Percentiles rank a stretch among this genome's conserved stretches.
phyloP scores from a whole-genome alignment of 2,113 vertebrate genomes.

The Dermatemys mawii region DNA sequence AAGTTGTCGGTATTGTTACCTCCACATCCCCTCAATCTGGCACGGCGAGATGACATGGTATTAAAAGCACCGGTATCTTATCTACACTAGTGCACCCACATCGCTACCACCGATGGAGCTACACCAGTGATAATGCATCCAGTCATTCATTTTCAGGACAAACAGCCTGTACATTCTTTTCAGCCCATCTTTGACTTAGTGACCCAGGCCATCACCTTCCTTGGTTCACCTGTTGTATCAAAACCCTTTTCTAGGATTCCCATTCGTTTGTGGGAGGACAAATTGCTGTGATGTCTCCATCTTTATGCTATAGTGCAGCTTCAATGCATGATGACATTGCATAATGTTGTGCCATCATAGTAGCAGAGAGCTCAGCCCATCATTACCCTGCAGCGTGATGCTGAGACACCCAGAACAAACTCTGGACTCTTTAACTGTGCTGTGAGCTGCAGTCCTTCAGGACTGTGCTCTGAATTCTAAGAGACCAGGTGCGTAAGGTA shows the following conservation, averaged over 20 bases:
- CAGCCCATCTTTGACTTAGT: background rate
- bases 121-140: rapidly evolving
- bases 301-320: background rate
- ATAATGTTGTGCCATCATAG: too few relatives aligned
- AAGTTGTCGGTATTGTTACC: rapidly evolving
- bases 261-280: background rate
- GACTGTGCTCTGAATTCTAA: background rate
- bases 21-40: background rate
- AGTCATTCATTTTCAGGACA: rapidly evolving
- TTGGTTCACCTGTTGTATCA: background rate
- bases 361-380: too few relatives aligned
- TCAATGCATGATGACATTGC: background rate
- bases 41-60: rapidly evolving
- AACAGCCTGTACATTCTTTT: background rate
- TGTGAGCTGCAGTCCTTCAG: background rate
- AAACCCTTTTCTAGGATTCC: background rate
- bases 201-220: background rate
- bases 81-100: background rate
- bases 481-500: background rate
- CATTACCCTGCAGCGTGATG: background rate
- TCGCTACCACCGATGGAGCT: background rate
- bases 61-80: background rate
- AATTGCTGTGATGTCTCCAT: background rate
- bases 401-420: background rate
- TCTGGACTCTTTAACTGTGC: background rate